Conservation (phyloP, 2,888 invertebrate species). For the Busseola fusca region DNA sequence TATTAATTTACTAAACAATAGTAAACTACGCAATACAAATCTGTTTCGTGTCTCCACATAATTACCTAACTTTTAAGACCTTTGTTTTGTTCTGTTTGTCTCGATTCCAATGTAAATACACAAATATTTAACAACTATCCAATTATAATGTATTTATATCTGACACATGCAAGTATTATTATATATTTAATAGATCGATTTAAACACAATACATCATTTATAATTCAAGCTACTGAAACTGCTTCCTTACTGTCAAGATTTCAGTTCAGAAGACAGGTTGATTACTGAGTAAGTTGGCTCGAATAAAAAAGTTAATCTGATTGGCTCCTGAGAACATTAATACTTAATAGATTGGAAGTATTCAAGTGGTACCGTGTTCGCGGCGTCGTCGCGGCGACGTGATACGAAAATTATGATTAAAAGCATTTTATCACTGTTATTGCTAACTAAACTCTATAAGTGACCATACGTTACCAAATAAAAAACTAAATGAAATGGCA, state of each 20-base stretch:
- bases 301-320: conserved; percentile 12
- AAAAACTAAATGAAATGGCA: neutral
- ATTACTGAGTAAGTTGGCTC: conserved; percentile 12
- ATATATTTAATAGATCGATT: neutral
- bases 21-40: neutral
- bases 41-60: neutral
- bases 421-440: neutral
- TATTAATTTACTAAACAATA: neutral
- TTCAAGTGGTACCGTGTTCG: neutral
- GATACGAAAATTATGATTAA: neutral
- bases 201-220: conserved; percentile 11
- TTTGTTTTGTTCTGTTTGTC: neutral
- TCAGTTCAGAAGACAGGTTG: conserved; percentile 40
- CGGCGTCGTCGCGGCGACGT: neutral
- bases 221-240: conserved; percentile 20
- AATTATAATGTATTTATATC: neutral
- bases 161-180: neutral
- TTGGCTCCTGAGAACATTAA: conserved; percentile 3
- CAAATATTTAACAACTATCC: neutral
- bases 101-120: neutral
- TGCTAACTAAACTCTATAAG: neutral
- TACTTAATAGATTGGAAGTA: neutral
- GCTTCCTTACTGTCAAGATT: conserved; percentile 17
- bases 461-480: neutral
- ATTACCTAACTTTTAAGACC: neutral